These are phyloP conservation scores for Anseranas semipalmata DNA, from an alignment of 2,113 vertebrate genomes.

Conservation along the genomic window DNA sequence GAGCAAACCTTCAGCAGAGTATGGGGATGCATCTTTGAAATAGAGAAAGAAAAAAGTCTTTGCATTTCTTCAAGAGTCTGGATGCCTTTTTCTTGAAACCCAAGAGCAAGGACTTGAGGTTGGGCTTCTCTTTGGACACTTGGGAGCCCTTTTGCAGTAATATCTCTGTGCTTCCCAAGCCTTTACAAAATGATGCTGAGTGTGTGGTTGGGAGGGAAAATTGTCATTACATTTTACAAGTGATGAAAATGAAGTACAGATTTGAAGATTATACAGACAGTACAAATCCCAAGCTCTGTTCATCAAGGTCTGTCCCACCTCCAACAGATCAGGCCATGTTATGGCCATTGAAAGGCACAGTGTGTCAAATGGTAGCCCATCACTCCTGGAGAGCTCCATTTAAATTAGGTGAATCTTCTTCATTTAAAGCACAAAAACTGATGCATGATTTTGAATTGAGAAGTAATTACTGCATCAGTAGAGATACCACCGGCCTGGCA, in stretches of 20 bases:
- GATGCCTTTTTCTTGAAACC: background rate
- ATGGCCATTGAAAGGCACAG: rapidly evolving
- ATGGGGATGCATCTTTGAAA: background rate
- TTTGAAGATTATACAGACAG: rapidly evolving
- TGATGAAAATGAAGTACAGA: background rate
- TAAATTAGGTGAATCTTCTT: background rate
- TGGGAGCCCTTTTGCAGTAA: background rate
- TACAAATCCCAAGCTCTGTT: background rate
- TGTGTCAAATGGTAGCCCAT: background rate
- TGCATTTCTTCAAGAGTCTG: background rate
- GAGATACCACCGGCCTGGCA: background rate
- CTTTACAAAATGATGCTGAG: background rate
- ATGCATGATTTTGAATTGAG: background rate
- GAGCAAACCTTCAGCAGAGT: background rate
- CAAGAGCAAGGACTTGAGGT: background rate
- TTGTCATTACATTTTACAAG: background rate
- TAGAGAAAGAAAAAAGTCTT: background rate
- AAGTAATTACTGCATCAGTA: background rate
- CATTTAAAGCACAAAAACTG: background rate
- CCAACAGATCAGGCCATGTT: too few species aligned
- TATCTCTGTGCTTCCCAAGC: too few species aligned
- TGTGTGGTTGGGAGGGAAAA: background rate
- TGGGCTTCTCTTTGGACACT: background rate
- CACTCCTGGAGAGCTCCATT: background rate
- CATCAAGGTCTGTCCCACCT: background rate